A percentile compares a stretch with the other conserved stretches of the same genome.
Conservation (phyloP, 2,888 invertebrate genomes). For the Heliconius hortense region DNA sequence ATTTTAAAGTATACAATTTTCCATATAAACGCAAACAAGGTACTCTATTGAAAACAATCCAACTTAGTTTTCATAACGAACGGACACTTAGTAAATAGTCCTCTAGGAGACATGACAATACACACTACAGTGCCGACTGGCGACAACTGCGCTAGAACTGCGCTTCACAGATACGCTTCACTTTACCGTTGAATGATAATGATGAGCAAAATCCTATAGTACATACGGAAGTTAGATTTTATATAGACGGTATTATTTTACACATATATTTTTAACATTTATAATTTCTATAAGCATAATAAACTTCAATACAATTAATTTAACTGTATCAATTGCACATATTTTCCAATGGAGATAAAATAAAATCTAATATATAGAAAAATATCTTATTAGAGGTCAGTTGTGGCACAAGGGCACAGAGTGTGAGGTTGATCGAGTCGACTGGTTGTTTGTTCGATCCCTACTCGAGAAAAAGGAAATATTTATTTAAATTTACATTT, state of each 20-base stretch:
- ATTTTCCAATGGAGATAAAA: not conserved
- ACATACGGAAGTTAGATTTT: not conserved
- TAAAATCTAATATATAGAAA: not conserved
- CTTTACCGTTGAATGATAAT: constrained; percentile 34
- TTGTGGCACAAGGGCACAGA: no score
- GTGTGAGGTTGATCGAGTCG: no score
- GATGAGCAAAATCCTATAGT: not conserved
- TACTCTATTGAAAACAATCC: constrained; percentile 53
- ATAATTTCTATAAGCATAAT: no score
- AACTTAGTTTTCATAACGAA: constrained; percentile 67
- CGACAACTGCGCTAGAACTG: constrained; percentile 32
- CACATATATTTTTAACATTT: no score
- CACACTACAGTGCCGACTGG: constrained; percentile 42
- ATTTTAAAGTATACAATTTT: constrained; percentile 22
- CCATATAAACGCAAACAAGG: constrained; percentile 18
- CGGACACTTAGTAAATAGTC: constrained; percentile 62
- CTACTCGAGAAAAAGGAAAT: no score
- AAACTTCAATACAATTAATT: not conserved
- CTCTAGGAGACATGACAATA: constrained; percentile 57
- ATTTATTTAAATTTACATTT: no score
- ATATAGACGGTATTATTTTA: not conserved
- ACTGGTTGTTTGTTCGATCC: no score
- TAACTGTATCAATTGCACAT: not conserved
- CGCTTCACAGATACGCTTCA: constrained; percentile 29
- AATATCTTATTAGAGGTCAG: not conserved